A percentile compares a stretch with the other conserved stretches of the same genome.
These are phyloP conservation scores for Falco novaeseelandiae DNA, from an alignment of 2,797 vertebrate species.

Conservation along the genomic window DNA sequence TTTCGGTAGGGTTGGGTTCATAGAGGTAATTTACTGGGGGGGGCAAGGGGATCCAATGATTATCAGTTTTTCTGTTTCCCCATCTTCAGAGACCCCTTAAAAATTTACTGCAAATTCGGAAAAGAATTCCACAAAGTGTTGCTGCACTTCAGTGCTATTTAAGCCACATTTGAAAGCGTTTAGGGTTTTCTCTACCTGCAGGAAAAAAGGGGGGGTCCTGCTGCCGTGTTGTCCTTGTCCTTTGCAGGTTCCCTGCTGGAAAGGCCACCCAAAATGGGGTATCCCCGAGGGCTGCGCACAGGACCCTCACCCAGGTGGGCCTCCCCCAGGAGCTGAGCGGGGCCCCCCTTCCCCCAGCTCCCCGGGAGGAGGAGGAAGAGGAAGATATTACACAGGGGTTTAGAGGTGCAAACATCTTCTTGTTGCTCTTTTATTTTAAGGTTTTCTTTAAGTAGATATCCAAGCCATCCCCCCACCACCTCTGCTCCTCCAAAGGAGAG, in stretches of 20 bases:
- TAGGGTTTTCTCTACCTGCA: neutral
- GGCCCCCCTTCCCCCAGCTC: neutral
- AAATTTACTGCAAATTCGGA: neutral
- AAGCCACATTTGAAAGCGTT: neutral
- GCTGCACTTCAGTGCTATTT: neutral
- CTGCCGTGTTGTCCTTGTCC: neutral
- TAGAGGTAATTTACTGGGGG: neutral
- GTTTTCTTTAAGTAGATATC: neutral
- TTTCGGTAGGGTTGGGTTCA: neutral
- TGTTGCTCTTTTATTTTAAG: neutral
- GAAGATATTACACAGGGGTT: neutral
- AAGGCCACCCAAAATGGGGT: neutral
- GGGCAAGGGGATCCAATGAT: neutral
- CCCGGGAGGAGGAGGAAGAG: neutral
- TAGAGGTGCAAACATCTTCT: neutral
- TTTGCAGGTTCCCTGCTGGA: rapidly evolving
- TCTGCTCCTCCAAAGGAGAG: neutral
- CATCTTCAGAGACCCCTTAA: neutral
- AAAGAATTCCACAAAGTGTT: neutral
- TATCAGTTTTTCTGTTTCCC: neutral
- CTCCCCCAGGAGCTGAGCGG: neutral
- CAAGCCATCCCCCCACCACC: neutral
- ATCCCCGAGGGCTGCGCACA: rapidly evolving
- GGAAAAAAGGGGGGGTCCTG: neutral
- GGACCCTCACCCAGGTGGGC: neutral